These are phyloP conservation scores for Papio anubis DNA, from an alignment of 2,113 vertebrate genomes.

Conservation along the genomic window DNA sequence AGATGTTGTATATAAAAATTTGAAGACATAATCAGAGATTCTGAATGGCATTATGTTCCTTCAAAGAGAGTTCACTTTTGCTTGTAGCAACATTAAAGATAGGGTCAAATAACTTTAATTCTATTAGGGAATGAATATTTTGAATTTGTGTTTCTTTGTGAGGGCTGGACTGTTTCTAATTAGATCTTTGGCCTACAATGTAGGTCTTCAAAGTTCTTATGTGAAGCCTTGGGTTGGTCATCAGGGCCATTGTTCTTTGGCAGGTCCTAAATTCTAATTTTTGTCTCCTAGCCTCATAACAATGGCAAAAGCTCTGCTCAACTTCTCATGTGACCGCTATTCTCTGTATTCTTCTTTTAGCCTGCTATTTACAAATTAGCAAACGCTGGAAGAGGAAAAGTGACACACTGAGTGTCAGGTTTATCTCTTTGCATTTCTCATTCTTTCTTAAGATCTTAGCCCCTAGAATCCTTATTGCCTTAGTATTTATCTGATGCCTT, in stretches of 20 bases:
- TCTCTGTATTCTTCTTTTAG: background rate
- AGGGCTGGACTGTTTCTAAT: background rate
- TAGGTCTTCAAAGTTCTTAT: background rate
- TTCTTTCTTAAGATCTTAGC: background rate
- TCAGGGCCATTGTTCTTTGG: background rate
- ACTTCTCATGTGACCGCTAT: background rate
- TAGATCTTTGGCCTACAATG: background rate
- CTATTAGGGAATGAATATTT: background rate
- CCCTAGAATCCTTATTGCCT: background rate
- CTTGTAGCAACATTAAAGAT: slow-evolving; percentile 2
- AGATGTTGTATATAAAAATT: background rate
- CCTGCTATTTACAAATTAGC: background rate
- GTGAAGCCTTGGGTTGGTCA: background rate
- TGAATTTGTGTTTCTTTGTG: background rate
- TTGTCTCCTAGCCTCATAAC: background rate
- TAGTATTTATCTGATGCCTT: background rate
- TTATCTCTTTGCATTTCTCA: background rate
- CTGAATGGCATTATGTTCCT: background rate
- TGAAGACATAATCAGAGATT: background rate
- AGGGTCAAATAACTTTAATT: background rate
- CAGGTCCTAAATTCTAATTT: background rate
- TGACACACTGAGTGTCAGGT: background rate
- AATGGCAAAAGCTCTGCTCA: background rate
- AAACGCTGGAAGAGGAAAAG: background rate
- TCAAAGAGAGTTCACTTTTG: background rate